Evolutionary conservation across 2,113 vertebrate genomes (phyloP).

Genomic region (Anarhynchus alexandrinus): DNA sequence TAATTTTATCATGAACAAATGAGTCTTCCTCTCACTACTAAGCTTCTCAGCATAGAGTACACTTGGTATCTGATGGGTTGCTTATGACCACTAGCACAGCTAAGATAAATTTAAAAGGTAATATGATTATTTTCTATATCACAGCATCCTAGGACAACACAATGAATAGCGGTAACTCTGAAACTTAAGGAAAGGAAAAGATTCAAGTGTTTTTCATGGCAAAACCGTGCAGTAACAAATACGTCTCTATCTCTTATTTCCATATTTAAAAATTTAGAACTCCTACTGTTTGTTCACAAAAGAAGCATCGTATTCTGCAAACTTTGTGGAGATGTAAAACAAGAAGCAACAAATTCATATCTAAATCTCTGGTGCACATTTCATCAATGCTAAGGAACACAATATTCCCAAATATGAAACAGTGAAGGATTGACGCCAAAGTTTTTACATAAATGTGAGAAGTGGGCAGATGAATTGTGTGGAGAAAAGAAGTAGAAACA

Average conservation of each 20-base stretch:
- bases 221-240: not conserved
- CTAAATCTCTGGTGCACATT: not conserved
- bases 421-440: not conserved
- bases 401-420: not conserved
- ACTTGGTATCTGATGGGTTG: not conserved
- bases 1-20: accelerated
- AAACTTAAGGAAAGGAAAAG: not conserved
- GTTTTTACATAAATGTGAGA: not conserved
- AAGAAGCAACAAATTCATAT: not conserved
- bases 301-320: constrained; percentile 16
- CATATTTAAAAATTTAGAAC: constrained; percentile 36
- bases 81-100: not conserved
- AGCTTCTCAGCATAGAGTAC: not conserved
- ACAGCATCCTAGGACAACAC: not conserved
- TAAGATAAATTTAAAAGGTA: not conserved
- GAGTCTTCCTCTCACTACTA: not conserved
- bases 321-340: not conserved
- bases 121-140: not conserved
- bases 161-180: not conserved
- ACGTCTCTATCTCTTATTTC: not conserved
- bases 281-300: constrained; percentile 27
- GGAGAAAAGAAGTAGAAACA: not conserved
- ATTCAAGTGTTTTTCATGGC: not conserved
- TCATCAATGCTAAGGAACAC: not conserved
- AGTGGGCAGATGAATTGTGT: not conserved